Evolutionary conservation across 2,888 invertebrate genomes (phyloP), one percentile per base, ranked within the genome.

Genomic region (Stenodema calcarata): DNA sequence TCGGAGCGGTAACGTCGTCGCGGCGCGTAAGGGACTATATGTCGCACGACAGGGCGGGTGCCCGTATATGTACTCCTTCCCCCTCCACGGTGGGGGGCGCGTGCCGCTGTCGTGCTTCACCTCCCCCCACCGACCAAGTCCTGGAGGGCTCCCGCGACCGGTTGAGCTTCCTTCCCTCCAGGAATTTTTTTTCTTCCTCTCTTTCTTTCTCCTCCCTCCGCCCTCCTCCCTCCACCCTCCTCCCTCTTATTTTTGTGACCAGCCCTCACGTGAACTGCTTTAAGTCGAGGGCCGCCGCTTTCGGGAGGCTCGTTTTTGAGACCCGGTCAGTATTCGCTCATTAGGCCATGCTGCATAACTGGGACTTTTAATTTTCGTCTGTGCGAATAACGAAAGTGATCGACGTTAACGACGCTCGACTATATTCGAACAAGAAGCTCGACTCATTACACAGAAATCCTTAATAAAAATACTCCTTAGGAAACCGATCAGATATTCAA

Each of bases 31-130:
- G 62, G n/a, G 18, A 69, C 82, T 47, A 87, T 87, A 87, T 89
- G 88, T 89, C 91, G 89, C 91, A 91, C 91, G 91, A 91, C 90
- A 91, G 91, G 91, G 91, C 92, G 92, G 92, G 91, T 91, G 92
- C 92, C 91, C 92, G 92, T 91, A 91, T 93, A 92, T 93, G 93
- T 92, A 92, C 91, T 91, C 91, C 91, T 91, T 91, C 91, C 92
- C 91, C 91, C 89, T 89, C 89, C 89, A 89, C 90, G 89, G 88
- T 87, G 90, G 91, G 91, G 90, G 89, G 89, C 90, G 90, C 90
- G 89, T 88, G 89, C 89, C 89, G 84, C 86, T 42, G 88, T 86
- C 88, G 88, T 88, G 87, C 89, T 87, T 87, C 88, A 18, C 80
- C 54, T 80, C 16, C 47, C 80, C 54, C 47, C 80, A 50, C 86